Percentiles rank a stretch among this genome's conserved stretches.
phyloP scores from a whole-genome alignment of 2,113 vertebrate species.

The Corynorhinus townsendii region DNA sequence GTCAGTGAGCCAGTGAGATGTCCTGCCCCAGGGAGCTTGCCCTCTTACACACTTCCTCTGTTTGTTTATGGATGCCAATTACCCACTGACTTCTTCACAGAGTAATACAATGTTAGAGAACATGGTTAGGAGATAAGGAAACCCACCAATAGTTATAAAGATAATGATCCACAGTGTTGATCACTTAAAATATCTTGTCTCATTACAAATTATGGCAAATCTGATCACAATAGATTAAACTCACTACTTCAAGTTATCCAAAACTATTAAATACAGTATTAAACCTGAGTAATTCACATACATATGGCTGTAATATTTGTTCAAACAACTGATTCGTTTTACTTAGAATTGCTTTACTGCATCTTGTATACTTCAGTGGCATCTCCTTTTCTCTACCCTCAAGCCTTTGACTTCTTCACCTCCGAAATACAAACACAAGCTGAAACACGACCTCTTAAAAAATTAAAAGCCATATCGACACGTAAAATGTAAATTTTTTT shows the following conservation, averaged over 20 bases:
- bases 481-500: background rate
- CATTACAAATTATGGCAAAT: background rate
- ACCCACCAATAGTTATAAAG: background rate
- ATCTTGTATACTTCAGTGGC: background rate
- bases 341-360: background rate
- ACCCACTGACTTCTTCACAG: background rate
- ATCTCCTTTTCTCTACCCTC: background rate
- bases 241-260: background rate
- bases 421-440: background rate
- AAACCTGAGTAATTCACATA: background rate
- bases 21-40: background rate
- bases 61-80: background rate
- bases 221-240: background rate
- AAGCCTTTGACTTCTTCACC: background rate
- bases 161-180: background rate
- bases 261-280: background rate
- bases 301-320: background rate
- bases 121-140: background rate
- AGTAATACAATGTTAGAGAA: constrained; percentile 14
- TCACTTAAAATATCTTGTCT: background rate
- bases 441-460: constrained; percentile 15
- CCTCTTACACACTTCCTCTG: background rate
- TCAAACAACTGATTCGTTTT: constrained; percentile 27
- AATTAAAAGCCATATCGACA: background rate
- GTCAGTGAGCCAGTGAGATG: background rate